Conservation (phyloP, 2,797 vertebrate genomes). For the Hapalemur alaotrensis region DNA sequence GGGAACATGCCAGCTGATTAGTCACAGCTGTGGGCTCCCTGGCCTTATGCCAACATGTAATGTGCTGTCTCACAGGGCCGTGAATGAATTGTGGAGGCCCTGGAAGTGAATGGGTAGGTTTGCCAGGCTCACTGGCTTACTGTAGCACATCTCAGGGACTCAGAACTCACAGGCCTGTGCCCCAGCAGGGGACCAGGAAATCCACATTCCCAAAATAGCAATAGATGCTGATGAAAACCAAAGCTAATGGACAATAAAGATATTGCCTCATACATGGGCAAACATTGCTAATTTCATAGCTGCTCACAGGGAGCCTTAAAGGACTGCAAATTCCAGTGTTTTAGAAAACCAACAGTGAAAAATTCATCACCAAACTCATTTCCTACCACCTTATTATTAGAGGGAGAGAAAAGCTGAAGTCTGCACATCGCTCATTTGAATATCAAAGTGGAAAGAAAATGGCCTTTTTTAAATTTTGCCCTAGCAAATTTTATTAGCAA, state of each 20-base stretch:
- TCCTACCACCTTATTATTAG: not conserved
- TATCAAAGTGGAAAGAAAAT: slow-evolving; percentile 41
- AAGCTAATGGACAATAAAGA: not conserved
- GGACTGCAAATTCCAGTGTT: not conserved
- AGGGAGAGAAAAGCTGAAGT: not conserved
- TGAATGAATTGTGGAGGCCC: not conserved
- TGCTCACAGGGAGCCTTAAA: not conserved
- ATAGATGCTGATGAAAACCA: not conserved
- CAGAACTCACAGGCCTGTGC: not conserved
- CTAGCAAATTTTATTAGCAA: not conserved
- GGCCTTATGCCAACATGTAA: not conserved
- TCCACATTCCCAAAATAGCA: not conserved
- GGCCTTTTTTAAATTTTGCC: not conserved
- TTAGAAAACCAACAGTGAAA: not conserved
- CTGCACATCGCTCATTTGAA: not conserved
- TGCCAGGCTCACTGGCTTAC: not conserved
- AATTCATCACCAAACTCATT: not conserved
- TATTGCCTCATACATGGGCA: not conserved
- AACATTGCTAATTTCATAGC: not conserved
- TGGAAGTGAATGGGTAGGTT: not conserved
- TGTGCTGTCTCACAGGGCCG: not conserved
- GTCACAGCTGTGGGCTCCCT: not conserved
- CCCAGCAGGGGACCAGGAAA: not conserved
- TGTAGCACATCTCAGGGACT: not conserved
- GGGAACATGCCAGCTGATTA: not conserved